Evolutionary conservation across 2,797 vertebrate species (phyloP).

Genomic region (Dicrostonyx torquatus): DNA sequence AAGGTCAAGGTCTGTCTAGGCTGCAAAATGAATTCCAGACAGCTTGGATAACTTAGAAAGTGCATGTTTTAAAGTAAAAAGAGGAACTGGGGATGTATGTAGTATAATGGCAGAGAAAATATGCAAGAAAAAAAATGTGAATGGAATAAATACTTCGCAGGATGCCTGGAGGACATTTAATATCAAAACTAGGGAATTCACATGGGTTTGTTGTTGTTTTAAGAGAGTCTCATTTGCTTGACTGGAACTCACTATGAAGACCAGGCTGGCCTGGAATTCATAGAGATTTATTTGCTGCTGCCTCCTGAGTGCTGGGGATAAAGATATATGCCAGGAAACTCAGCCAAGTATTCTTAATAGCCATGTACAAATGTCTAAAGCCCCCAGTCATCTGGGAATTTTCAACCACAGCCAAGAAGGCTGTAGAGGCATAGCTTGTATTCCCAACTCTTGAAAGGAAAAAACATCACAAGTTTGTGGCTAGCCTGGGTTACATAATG

Average conservation of each 20-base stretch:
- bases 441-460: neutral
- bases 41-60: neutral
- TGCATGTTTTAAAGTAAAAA: neutral
- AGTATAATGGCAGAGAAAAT: neutral
- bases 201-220: neutral
- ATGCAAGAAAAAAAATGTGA: neutral
- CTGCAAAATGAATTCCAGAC: neutral
- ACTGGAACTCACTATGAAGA: neutral
- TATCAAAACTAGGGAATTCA: too few relatives aligned
- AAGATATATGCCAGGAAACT: neutral
- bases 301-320: neutral
- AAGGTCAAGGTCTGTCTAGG: neutral
- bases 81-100: too few relatives aligned
- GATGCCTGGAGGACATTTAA: neutral
- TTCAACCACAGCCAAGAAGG: neutral
- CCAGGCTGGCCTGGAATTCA: neutral
- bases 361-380: neutral
- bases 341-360: neutral
- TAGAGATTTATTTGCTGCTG: neutral
- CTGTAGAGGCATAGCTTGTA: neutral
- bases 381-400: neutral
- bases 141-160: neutral
- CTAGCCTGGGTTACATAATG: neutral
- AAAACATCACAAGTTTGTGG: neutral
- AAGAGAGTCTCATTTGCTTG: neutral